These are phyloP conservation scores for Hozukius guyotensis DNA, from an alignment of 2,797 vertebrate species.

Conservation along the genomic window DNA sequence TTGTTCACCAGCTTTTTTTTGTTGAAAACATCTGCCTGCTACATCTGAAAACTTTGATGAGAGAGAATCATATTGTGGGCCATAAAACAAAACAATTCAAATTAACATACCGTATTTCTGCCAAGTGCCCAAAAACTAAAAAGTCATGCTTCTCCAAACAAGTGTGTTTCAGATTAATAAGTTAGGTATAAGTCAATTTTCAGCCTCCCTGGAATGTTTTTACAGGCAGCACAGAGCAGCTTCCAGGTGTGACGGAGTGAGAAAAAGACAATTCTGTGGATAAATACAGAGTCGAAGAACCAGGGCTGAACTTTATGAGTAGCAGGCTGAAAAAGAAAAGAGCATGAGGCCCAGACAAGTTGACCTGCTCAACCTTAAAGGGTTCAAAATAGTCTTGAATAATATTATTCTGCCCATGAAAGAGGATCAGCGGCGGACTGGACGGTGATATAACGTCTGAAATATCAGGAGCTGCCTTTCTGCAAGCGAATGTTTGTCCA, in stretches of 20 bases:
- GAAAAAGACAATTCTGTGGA: not conserved
- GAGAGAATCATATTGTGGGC: not conserved
- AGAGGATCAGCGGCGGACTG: too few species aligned
- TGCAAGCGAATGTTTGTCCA: not conserved
- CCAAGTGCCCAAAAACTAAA: not conserved
- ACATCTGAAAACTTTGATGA: not conserved
- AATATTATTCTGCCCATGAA: conserved; percentile 35
- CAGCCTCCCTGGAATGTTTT: conserved; percentile 12
- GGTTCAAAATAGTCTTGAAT: conserved; percentile 17
- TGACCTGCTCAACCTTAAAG: not conserved
- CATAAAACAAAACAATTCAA: not conserved
- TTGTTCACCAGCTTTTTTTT: not conserved
- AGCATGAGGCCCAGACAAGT: not conserved
- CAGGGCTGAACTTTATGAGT: conserved; percentile 4
- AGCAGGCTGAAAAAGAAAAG: not conserved
- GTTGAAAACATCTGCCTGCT: not conserved
- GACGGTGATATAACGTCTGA: conserved; percentile 6
- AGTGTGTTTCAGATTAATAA: not conserved
- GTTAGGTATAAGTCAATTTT: not conserved
- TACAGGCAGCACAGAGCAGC: not conserved
- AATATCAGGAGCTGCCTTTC: not conserved
- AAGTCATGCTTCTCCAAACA: not conserved
- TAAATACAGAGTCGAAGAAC: not conserved
- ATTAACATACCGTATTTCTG: not conserved
- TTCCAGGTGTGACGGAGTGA: not conserved